A percentile compares a stretch with the other conserved stretches of the same genome.
These are phyloP conservation scores for Rhynchomys soricoides DNA, from an alignment of 2,113 vertebrate genomes.

Conservation along the genomic window DNA sequence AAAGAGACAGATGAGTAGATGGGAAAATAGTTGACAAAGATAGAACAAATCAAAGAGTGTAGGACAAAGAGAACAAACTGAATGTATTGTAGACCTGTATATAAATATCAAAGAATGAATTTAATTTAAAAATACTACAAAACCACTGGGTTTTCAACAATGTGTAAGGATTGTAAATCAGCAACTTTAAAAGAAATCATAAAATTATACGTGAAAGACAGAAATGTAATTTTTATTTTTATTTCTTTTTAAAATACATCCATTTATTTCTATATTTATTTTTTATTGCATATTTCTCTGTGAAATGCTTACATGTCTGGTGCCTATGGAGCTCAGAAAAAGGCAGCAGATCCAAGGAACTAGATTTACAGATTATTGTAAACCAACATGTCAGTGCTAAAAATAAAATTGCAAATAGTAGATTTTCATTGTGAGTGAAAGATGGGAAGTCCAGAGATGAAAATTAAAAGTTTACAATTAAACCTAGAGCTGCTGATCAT, in stretches of 20 bases:
- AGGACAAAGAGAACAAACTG: background rate
- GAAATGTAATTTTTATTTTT: background rate
- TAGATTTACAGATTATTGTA: background rate
- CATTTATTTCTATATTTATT: background rate
- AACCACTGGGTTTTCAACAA: background rate
- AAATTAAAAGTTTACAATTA: background rate
- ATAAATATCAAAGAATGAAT: background rate
- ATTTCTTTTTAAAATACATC: background rate
- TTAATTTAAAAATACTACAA: background rate
- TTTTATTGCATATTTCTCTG: background rate
- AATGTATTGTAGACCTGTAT: background rate
- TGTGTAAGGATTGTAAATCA: background rate
- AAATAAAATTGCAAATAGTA: background rate
- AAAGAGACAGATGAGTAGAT: background rate
- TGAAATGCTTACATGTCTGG: background rate
- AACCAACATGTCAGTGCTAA: background rate
- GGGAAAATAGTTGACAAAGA: background rate
- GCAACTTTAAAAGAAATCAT: background rate
- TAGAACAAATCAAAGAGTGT: background rate
- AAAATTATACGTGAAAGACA: background rate
- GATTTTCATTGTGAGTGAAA: background rate
- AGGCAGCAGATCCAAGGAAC: background rate
- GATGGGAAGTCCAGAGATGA: background rate
- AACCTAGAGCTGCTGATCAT: background rate
- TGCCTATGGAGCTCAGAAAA: background rate